Conservation (phyloP, 1,140 invertebrate genomes). For the Lasioglossum albipes region DNA sequence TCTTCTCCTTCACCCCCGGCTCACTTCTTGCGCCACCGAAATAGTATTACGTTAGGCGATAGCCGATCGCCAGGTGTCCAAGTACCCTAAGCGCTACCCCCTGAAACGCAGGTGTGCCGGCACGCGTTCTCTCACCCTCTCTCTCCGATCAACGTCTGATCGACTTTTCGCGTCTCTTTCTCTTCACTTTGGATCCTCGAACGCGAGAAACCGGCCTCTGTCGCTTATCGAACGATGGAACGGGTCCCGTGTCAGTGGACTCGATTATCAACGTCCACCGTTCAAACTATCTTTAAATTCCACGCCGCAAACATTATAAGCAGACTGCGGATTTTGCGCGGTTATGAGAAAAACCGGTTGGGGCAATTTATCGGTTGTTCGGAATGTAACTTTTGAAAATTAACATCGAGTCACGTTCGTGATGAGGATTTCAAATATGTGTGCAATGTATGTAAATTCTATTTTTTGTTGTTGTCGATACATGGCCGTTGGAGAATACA, state of each 20-base stretch:
- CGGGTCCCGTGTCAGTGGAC: neutral
- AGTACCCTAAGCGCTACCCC: conserved; percentile 48
- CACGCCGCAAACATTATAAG: too few species aligned
- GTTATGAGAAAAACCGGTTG: too few species aligned
- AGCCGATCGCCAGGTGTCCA: conserved; percentile 63
- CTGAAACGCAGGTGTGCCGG: conserved; percentile 65
- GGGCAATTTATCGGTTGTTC: too few species aligned
- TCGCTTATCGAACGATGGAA: conserved; percentile 11
- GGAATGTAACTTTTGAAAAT: too few species aligned
- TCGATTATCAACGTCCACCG: too few species aligned
- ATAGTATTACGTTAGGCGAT: conserved; percentile 62
- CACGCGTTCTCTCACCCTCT: conserved; percentile 53
- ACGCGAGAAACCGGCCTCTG: conserved; percentile 27
- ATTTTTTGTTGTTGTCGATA: too few species aligned
- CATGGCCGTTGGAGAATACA: too few species aligned
- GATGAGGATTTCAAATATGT: too few species aligned
- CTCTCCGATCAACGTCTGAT: neutral
- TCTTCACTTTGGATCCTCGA: neutral
- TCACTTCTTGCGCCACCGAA: conserved; percentile 49
- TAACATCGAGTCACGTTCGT: too few species aligned
- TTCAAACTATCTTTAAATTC: too few species aligned
- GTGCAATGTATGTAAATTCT: too few species aligned
- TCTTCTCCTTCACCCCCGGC: conserved; percentile 40
- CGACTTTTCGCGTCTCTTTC: neutral
- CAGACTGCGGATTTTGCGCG: too few species aligned